A percentile compares a stretch with the other conserved stretches of the same genome.
Evolutionary conservation across 2,888 invertebrate species (phyloP).

Genomic region (Drosophila fulvimacula): DNA sequence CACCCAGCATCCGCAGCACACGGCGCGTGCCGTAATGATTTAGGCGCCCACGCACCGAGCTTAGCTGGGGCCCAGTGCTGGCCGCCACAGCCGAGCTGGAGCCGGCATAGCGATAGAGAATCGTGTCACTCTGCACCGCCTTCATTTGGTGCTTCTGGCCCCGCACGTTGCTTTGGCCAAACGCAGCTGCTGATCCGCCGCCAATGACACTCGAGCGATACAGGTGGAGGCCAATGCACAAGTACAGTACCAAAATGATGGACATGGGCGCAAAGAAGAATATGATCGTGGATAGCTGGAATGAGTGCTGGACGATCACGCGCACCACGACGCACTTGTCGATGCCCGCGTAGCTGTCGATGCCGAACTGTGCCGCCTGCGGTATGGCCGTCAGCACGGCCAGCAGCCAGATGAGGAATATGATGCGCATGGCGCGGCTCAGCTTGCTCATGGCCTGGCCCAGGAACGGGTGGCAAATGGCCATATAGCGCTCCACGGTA

Average conservation of each 20-base stretch:
- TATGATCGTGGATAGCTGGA: constrained; percentile 88
- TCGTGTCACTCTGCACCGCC: constrained; percentile 72
- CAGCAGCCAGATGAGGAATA: constrained; percentile 91
- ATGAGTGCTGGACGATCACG: constrained; percentile 85
- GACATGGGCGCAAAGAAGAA: constrained; percentile 96
- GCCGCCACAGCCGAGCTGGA: constrained; percentile 36
- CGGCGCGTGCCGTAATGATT: constrained; percentile 88
- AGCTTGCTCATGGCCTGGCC: constrained; percentile 92
- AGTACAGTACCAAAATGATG: constrained; percentile 92
- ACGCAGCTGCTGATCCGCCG: constrained; percentile 71
- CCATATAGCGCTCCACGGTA: constrained; percentile 90
- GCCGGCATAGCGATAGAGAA: constrained; percentile 84
- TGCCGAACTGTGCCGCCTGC: constrained; percentile 92
- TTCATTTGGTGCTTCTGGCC: constrained; percentile 69
- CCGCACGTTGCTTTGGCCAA: constrained; percentile 84
- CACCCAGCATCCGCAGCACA: constrained; percentile 91
- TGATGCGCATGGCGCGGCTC: constrained; percentile 91
- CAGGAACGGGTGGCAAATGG: constrained; percentile 88
- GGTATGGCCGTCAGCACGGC: constrained; percentile 91
- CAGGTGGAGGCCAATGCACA: constrained; percentile 90
- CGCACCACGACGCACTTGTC: constrained; percentile 82
- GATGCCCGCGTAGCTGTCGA: constrained; percentile 83
- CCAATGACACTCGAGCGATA: constrained; percentile 85
- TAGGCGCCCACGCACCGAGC: constrained; percentile 85
- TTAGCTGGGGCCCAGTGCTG: constrained; percentile 84